A percentile compares a stretch with the other conserved stretches of the same genome.
Conservation (phyloP, 35 echinoderm and acorn worm species). For the Stichopus chloronotus region DNA sequence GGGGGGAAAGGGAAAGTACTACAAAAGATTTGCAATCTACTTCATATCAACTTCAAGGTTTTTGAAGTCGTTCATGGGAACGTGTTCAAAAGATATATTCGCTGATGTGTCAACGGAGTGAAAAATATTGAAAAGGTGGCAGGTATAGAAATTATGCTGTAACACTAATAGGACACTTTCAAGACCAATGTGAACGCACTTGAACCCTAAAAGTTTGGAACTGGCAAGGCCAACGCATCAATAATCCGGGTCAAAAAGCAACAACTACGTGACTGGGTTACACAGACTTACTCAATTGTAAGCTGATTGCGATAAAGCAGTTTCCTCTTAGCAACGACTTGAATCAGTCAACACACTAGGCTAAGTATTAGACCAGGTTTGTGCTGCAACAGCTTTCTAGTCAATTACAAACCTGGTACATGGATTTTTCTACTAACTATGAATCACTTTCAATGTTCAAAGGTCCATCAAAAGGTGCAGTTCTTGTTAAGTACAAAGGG, state of each 20-base stretch:
- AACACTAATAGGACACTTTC: background rate
- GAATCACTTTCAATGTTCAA: too few relatives aligned
- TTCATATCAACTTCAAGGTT: constrained; percentile 20
- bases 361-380: too few relatives aligned
- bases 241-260: background rate
- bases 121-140: constrained; percentile 13
- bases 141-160: background rate
- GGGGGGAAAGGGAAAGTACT: too few relatives aligned
- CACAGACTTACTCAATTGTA: background rate
- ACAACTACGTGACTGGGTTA: constrained; percentile 17
- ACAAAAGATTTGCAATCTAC: background rate
- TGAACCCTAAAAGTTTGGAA: background rate
- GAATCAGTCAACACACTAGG: too few relatives aligned
- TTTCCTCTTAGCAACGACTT: too few relatives aligned
- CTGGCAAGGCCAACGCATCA: background rate
- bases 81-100: constrained; percentile 16
- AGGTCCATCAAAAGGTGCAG: too few relatives aligned
- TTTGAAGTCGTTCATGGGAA: background rate
- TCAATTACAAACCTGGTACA: too few relatives aligned
- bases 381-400: too few relatives aligned
- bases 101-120: constrained; percentile 12
- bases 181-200: background rate
- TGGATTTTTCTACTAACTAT: too few relatives aligned
- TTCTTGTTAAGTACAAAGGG: too few relatives aligned
- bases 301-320: too few relatives aligned